A percentile compares a stretch with the other conserved stretches of the same genome.
These are phyloP conservation scores for Parthenolecanium corni DNA, from an alignment of 2,888 invertebrate genomes.

Conservation along the genomic window DNA sequence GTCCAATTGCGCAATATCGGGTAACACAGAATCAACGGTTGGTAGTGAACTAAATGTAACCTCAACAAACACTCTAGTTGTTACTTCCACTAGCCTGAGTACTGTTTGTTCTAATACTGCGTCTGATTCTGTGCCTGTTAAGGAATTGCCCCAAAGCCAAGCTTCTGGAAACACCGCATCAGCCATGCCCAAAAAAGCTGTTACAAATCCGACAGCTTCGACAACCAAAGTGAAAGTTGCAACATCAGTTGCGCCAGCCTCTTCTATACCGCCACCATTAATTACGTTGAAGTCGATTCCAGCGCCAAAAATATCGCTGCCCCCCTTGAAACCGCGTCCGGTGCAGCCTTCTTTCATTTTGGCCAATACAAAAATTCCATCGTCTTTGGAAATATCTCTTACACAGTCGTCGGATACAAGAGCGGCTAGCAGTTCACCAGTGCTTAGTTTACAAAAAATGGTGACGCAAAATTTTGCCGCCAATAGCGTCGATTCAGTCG, in stretches of 20 bases:
- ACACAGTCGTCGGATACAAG: neutral
- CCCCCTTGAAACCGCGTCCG: neutral
- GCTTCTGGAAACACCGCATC: neutral
- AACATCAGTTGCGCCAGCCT: too few species aligned
- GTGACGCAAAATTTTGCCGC: constrained; percentile 9
- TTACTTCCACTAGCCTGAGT: neutral
- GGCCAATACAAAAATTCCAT: constrained; percentile 16
- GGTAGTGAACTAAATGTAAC: neutral
- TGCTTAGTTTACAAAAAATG: constrained; percentile 4
- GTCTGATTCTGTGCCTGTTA: too few species aligned
- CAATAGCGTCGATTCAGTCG: too few species aligned
- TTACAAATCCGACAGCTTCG: neutral
- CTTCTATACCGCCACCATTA: neutral
- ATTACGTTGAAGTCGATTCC: neutral
- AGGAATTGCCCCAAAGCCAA: too few species aligned
- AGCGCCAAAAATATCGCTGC: neutral
- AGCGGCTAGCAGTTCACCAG: neutral
- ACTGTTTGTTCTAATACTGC: neutral
- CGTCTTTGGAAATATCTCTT: constrained; percentile 17
- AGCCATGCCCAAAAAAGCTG: too few species aligned
- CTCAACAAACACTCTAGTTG: neutral
- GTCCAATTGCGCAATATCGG: too few species aligned
- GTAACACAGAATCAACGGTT: too few species aligned
- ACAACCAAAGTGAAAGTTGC: neutral
- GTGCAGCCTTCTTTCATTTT: neutral